phyloP scores from a whole-genome alignment of 2,888 invertebrate genomes.

The Punctoribates punctum region DNA sequence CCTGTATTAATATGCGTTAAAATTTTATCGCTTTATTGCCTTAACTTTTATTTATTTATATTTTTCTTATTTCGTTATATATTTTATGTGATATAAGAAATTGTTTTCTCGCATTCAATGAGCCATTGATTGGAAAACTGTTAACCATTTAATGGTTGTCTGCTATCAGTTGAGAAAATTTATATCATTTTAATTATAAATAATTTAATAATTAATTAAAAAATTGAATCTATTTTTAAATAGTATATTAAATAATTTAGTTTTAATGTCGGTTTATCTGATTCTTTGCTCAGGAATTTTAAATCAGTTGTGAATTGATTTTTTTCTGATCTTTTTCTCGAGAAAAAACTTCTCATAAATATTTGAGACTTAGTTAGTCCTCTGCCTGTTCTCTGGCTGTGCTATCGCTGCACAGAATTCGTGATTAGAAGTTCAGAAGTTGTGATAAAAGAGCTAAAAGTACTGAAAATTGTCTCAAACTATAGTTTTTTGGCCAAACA shows the following conservation, averaged over 20 bases:
- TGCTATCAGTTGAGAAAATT: too few relatives aligned
- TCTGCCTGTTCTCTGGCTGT: too few relatives aligned
- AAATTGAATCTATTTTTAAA: not conserved
- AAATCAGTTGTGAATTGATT: not conserved
- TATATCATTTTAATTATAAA: not conserved
- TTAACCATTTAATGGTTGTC: too few relatives aligned
- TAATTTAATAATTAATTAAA: not conserved
- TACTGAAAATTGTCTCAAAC: too few relatives aligned
- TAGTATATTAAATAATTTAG: not conserved
- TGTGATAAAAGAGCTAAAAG: not conserved
- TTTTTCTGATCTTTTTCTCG: not conserved
- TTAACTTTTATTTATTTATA: not conserved
- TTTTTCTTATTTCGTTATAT: not conserved
- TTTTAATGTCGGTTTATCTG: not conserved
- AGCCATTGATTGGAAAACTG: too few relatives aligned
- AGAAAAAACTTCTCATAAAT: slow-evolving; percentile 4
- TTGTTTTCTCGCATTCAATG: not conserved
- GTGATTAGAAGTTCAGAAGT: slow-evolving; percentile 6
- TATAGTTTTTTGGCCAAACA: too few relatives aligned
- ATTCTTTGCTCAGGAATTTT: not conserved
- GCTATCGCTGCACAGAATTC: not conserved
- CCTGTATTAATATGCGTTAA: slow-evolving; percentile 2
- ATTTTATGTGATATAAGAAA: slow-evolving; percentile 1
- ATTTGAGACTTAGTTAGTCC: not conserved
- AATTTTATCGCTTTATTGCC: not conserved